Evolutionary conservation across 2,113 vertebrate species (phyloP).

Genomic region (Stomatorhinus ivindoensis): DNA sequence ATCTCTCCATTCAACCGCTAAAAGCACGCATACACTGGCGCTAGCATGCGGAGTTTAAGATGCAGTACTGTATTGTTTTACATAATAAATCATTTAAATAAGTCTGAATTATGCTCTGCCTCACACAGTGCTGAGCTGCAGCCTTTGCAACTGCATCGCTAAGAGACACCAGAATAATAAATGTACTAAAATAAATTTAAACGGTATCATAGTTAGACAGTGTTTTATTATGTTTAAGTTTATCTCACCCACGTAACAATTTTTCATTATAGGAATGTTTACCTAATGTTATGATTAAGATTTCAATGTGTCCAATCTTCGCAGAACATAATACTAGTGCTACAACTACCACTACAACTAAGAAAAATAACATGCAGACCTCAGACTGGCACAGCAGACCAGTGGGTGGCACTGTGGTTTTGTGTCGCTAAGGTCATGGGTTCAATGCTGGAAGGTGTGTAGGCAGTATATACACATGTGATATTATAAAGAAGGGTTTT

Average conservation of each 20-base stretch:
- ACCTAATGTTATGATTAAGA: not conserved
- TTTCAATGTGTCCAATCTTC: not conserved
- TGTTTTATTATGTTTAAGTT: not conserved
- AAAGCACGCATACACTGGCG: not conserved
- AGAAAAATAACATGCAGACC: not conserved
- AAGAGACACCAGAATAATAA: not conserved
- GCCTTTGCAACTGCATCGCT: not conserved
- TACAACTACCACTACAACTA: not conserved
- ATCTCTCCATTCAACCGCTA: not conserved
- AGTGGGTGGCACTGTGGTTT: not conserved
- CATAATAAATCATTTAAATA: not conserved
- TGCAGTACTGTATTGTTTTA: not conserved
- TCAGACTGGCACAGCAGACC: not conserved
- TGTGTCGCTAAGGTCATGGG: not conserved
- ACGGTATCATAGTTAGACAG: not conserved
- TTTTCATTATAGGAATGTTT: not conserved
- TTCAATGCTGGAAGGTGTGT: not conserved
- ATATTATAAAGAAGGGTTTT: not conserved
- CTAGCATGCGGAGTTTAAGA: no score
- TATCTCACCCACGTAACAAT: not conserved
- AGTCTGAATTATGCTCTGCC: not conserved
- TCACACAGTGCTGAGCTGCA: not conserved
- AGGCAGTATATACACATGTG: not conserved
- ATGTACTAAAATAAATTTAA: not conserved
- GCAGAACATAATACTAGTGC: not conserved